Base-by-base conservation (phyloP, 2,888 invertebrate species). In the Microctonus aethiopoides region DNA sequence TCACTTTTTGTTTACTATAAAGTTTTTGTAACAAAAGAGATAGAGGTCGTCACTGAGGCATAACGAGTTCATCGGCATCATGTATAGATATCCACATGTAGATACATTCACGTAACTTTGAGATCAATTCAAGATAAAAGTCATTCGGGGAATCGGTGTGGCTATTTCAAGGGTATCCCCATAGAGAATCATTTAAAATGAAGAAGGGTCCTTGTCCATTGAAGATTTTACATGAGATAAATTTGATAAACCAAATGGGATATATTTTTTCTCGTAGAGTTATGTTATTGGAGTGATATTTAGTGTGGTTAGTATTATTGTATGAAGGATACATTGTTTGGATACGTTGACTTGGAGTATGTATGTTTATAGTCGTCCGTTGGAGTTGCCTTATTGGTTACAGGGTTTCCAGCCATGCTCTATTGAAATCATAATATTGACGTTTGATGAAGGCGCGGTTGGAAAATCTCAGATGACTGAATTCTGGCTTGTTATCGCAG, bases 381-480 rank as follows among this genome's bases (percentile, higher is more conserved):
- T 3, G 7, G 6, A 16, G 16, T 16, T 46, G 16, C 7, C 46
- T 7, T 16, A 16, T 57, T 29, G 16, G 16, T 16, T 57, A 57
- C 32, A 29, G 26, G 1, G 54, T 20, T 32, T 16, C 32, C 34
- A 6, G 10, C 16, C 46, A 29, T 34, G 26, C 26, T 60, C 24
- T 26, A 20, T 39, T 20, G 46, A 34, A 57, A 63, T 41, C 24
- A 68, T 68, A 68, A 68, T 68, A 68, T 68, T 68, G 63, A 68
- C 63, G 63, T 68, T 68, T 22, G 26, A 26, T 11, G 13, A 32
- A 24, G 57, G 57, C 26, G 68, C 62, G 29, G 62, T 57, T 22
- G 41, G 54, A 56, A 68, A 68, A 68, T 68, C 61, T 62, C 46
- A 26, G 51, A 16, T 13, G 29, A 46, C 46, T 62, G 41, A 62